These are phyloP conservation scores for Tricholauxania praeusta DNA, from an alignment of 2,888 invertebrate species.

Conservation along the genomic window DNA sequence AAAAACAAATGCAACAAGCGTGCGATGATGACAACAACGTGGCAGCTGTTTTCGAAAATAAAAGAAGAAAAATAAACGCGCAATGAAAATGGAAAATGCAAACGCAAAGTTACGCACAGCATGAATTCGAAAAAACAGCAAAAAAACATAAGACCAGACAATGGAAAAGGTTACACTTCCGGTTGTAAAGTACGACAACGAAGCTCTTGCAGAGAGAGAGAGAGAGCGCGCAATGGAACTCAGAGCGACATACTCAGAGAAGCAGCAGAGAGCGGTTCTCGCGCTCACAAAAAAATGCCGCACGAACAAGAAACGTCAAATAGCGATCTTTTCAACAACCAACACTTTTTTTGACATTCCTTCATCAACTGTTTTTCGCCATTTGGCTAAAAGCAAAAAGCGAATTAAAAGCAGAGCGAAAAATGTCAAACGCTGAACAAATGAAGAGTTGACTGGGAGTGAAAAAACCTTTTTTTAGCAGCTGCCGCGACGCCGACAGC, in stretches of 20 bases:
- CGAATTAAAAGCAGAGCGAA: neutral
- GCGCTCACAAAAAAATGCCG: neutral
- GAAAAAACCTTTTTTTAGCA: neutral
- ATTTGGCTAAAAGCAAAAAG: slow-evolving; percentile 16
- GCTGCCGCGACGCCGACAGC: neutral
- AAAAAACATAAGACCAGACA: neutral
- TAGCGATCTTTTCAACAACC: slow-evolving; percentile 11
- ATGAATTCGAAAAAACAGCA: slow-evolving; percentile 1
- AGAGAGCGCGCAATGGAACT: neutral
- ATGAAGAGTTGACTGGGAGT: neutral
- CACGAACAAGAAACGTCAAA: slow-evolving; percentile 26
- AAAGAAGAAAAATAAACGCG: slow-evolving; percentile 10
- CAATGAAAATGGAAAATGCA: neutral
- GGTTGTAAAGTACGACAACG: slow-evolving; percentile 1
- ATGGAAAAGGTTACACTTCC: slow-evolving; percentile 29
- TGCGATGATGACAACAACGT: neutral
- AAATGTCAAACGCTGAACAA: neutral
- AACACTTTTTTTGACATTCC: slow-evolving; percentile 27
- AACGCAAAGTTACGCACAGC: neutral
- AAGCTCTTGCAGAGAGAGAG: neutral
- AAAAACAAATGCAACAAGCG: slow-evolving; percentile 28
- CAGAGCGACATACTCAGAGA: neutral
- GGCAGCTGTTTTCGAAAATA: no score
- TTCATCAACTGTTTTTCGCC: slow-evolving; percentile 28
- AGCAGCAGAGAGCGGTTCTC: neutral